Conservation (phyloP, 2,888 invertebrate genomes). For the Callimorpha dominula region DNA sequence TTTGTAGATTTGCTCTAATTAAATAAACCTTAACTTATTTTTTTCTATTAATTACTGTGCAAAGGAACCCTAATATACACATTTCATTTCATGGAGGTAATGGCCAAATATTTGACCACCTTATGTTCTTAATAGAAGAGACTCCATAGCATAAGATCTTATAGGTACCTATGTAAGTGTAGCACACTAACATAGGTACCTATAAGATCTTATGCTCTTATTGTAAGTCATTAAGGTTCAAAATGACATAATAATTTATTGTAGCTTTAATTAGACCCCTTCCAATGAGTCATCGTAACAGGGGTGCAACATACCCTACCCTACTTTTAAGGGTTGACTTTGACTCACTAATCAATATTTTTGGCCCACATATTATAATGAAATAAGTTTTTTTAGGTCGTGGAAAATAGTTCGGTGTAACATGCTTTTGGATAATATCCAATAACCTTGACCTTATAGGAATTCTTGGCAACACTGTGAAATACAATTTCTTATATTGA, state of each 20-base stretch:
- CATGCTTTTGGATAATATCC: conserved; percentile 35
- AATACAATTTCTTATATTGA: conserved; percentile 1
- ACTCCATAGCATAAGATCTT: too few relatives aligned
- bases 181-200: conserved; percentile 21
- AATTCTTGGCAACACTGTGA: conserved; percentile 25
- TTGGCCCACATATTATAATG: conserved; percentile 61
- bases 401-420: conserved; percentile 23
- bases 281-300: conserved; percentile 70
- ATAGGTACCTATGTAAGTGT: too few relatives aligned
- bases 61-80: conserved; percentile 42
- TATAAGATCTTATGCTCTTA: conserved; percentile 24
- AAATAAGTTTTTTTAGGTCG: conserved; percentile 28
- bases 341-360: conserved; percentile 75
- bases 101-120: conserved; percentile 74
- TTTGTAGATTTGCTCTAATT: too few relatives aligned
- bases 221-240: conserved; percentile 39
- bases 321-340: conserved; percentile 66
- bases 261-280: conserved; percentile 48
- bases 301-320: conserved; percentile 63
- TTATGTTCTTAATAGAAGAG: conserved; percentile 54
- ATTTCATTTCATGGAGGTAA: conserved; percentile 68
- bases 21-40: conserved; percentile 1
- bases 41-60: conserved; percentile 23
- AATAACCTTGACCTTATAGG: conserved; percentile 43
- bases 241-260: conserved; percentile 34